phyloP scores from a whole-genome alignment of 2,797 vertebrate species.

The Hyperoplus immaculatus region DNA sequence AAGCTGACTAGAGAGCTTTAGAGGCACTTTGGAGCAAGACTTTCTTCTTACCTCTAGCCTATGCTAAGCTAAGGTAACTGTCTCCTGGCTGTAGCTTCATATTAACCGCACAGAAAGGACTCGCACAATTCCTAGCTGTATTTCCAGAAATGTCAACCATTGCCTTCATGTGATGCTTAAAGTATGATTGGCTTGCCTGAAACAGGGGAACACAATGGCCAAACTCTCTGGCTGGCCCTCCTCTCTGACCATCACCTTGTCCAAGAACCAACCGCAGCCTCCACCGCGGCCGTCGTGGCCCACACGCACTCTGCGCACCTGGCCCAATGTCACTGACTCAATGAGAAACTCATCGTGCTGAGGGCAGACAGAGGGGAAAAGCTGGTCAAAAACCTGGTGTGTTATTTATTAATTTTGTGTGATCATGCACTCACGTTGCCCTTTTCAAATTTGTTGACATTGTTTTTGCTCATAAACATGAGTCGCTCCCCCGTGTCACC shows the following conservation, averaged over 20 bases:
- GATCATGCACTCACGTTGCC: constrained; percentile 89
- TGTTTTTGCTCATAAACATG: constrained; percentile 94
- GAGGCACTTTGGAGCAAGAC: not conserved
- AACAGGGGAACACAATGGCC: constrained; percentile 93
- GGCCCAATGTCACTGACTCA: constrained; percentile 91
- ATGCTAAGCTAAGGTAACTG: not conserved
- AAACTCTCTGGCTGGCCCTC: constrained; percentile 93
- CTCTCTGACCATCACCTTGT: constrained; percentile 95
- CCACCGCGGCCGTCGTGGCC: constrained; percentile 95
- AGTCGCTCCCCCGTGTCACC: constrained; percentile 95
- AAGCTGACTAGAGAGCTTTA: not conserved
- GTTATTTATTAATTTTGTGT: not conserved
- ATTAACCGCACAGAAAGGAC: not conserved
- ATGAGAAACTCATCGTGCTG: constrained; percentile 97
- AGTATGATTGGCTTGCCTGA: constrained; percentile 85
- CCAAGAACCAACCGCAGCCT: constrained; percentile 96
- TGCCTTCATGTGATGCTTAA: not conserved
- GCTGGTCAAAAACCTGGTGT: not conserved
- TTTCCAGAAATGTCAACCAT: not conserved
- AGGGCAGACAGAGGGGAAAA: constrained; percentile 7
- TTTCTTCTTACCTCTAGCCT: not conserved
- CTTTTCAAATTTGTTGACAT: constrained; percentile 95
- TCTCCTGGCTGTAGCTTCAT: not conserved
- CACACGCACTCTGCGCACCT: constrained; percentile 90
- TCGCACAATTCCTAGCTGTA: not conserved